Conservation (phyloP, 2,888 invertebrate genomes). For the Onchidella celtica region DNA sequence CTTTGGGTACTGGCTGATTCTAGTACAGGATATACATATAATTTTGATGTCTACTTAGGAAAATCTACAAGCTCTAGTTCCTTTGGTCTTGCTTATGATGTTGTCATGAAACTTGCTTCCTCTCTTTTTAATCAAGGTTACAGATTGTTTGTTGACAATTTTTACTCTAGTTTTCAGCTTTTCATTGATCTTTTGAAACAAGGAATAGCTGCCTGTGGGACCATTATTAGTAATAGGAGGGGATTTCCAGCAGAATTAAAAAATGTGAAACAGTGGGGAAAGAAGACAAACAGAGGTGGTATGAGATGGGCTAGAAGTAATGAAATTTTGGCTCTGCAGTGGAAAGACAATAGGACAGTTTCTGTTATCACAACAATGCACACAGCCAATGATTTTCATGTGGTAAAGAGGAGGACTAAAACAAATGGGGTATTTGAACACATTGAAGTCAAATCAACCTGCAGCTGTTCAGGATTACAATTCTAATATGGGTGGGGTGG, state of each 20-base stretch:
- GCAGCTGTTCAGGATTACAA: background rate
- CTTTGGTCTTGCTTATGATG: conserved; percentile 44
- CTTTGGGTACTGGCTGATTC: conserved; percentile 47
- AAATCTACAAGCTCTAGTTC: background rate
- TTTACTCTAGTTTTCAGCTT: conserved; percentile 18
- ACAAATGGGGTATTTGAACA: background rate
- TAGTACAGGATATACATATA: conserved; percentile 32
- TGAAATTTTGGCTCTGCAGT: conserved; percentile 10
- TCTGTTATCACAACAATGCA: conserved; percentile 22
- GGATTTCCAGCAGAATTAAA: conserved; percentile 32
- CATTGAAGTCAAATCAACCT: background rate
- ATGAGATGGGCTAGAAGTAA: conserved; percentile 7
- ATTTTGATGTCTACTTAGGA: conserved; percentile 36
- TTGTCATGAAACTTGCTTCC: conserved; percentile 31
- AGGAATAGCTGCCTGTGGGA: conserved; percentile 42
- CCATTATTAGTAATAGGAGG: conserved; percentile 23
- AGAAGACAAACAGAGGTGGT: conserved; percentile 11
- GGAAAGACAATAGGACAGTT: conserved; percentile 26
- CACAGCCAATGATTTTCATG: background rate
- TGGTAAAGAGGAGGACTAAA: conserved; percentile 15
- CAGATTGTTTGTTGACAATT: conserved; percentile 39
- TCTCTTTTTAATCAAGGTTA: conserved; percentile 20
- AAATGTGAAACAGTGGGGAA: conserved; percentile 34
- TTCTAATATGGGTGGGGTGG: conserved; percentile 29
- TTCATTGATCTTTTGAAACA: conserved; percentile 18